These are phyloP conservation scores for Crotalus viridis DNA, from an alignment of 2,113 vertebrate species.

Conservation along the genomic window DNA sequence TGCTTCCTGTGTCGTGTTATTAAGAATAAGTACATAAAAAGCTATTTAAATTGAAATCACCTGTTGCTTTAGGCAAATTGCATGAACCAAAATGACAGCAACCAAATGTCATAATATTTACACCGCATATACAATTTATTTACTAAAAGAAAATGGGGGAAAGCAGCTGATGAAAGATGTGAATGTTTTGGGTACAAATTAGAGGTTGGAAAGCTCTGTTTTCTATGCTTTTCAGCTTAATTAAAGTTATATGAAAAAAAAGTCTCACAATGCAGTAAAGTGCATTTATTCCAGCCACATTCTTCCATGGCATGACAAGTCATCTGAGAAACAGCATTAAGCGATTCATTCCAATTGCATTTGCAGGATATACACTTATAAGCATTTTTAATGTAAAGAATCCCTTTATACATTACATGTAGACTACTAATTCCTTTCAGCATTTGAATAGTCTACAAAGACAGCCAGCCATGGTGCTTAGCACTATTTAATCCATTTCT, in stretches of 20 bases:
- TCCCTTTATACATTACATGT: slow-evolving; percentile 56
- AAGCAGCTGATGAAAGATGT: slow-evolving; percentile 48
- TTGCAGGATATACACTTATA: slow-evolving; percentile 57
- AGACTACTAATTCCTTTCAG: slow-evolving; percentile 52
- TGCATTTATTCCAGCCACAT: slow-evolving; percentile 72
- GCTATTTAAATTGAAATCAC: slow-evolving; percentile 64
- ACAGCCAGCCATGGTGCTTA: slow-evolving; percentile 30
- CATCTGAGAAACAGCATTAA: slow-evolving; percentile 70
- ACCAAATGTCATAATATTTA: slow-evolving; percentile 66
- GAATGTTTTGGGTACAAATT: slow-evolving; percentile 50
- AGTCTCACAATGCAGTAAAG: slow-evolving; percentile 70
- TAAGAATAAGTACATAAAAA: slow-evolving; percentile 47
- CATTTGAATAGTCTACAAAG: slow-evolving; percentile 46
- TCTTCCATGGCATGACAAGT: slow-evolving; percentile 69
- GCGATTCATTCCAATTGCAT: slow-evolving; percentile 76
- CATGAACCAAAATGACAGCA: slow-evolving; percentile 60
- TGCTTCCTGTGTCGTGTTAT: slow-evolving; percentile 53
- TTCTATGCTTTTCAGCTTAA: slow-evolving; percentile 56
- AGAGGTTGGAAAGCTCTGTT: slow-evolving; percentile 45
- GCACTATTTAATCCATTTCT: slow-evolving; percentile 21
- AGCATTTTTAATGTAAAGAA: slow-evolving; percentile 55
- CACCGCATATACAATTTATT: slow-evolving; percentile 54
- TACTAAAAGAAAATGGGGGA: slow-evolving; percentile 29
- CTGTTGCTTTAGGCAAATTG: slow-evolving; percentile 64
- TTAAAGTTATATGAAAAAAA: slow-evolving; percentile 74